Conservation (phyloP, 1,140 invertebrate genomes). For the Agrypnia vestita region DNA sequence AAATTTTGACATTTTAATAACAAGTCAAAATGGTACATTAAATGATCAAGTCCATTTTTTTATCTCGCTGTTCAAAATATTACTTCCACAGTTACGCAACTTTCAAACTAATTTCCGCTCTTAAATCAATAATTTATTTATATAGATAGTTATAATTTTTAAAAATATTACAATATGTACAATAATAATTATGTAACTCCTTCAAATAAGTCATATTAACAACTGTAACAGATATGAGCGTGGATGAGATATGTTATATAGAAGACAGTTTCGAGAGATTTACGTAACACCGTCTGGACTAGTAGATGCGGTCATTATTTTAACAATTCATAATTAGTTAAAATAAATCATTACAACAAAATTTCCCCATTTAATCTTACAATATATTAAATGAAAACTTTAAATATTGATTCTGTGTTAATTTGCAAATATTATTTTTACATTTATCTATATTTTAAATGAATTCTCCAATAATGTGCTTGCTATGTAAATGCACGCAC, state of each 20-base stretch:
- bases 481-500: background rate
- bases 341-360: too few relatives aligned
- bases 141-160: conserved; percentile 19
- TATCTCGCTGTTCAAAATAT: background rate
- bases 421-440: too few relatives aligned
- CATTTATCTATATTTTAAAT: too few relatives aligned
- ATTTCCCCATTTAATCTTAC: too few relatives aligned
- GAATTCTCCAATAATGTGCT: too few relatives aligned
- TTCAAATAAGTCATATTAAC: conserved; percentile 17
- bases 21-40: too few relatives aligned
- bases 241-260: conserved; percentile 34
- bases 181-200: conserved; percentile 27
- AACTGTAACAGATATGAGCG: conserved; percentile 37
- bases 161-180: conserved; percentile 30
- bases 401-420: too few relatives aligned
- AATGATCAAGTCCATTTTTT: background rate
- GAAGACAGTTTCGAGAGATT: background rate
- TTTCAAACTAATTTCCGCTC: conserved; percentile 8
- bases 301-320: conserved; percentile 8
- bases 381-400: too few relatives aligned
- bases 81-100: background rate
- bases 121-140: conserved; percentile 20
- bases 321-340: too few relatives aligned
- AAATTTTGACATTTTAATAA: too few relatives aligned
- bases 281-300: conserved; percentile 21